A percentile compares a stretch with the other conserved stretches of the same genome.
Evolutionary conservation across 2,113 vertebrate genomes (phyloP).

Genomic region (Pimephales promelas): DNA sequence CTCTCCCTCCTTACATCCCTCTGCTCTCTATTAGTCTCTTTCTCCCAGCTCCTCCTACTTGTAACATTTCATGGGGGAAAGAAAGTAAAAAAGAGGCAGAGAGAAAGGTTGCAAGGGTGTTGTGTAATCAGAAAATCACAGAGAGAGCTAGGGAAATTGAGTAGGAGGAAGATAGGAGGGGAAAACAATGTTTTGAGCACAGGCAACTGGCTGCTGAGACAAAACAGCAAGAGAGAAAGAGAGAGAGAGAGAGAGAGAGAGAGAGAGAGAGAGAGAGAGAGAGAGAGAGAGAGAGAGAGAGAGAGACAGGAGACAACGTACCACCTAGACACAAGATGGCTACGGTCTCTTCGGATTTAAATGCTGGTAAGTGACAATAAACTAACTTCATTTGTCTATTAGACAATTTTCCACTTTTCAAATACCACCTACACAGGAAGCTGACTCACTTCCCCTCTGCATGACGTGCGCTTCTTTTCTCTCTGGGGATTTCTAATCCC

Average conservation of each 20-base stretch:
- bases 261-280: no score
- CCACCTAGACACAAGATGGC: slow-evolving; percentile 76
- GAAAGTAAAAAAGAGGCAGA: not conserved
- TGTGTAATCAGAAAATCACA: slow-evolving; percentile 56
- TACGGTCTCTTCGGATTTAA: slow-evolving; percentile 74
- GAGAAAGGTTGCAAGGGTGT: not conserved
- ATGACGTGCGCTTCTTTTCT: not conserved
- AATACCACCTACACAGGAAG: not conserved
- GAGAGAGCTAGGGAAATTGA: slow-evolving; percentile 19
- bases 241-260: no score
- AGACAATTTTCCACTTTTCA: not conserved
- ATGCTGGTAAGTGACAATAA: slow-evolving; percentile 70
- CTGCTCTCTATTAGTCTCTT: not conserved
- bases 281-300: no score
- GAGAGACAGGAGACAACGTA: not conserved
- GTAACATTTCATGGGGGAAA: slow-evolving; percentile 40
- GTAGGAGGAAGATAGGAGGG: slow-evolving; percentile 52
- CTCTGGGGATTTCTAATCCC: not conserved
- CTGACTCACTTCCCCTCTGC: slow-evolving; percentile 25
- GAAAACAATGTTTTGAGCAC: slow-evolving; percentile 1
- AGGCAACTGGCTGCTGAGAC: slow-evolving; percentile 12
- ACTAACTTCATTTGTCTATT: slow-evolving; percentile 29
- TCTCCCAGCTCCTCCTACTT: not conserved
- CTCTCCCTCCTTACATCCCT: not conserved
- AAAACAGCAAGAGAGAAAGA: slow-evolving; percentile 54